phyloP scores from a whole-genome alignment of 2,888 invertebrate genomes.

The Aleiodes alternator region DNA sequence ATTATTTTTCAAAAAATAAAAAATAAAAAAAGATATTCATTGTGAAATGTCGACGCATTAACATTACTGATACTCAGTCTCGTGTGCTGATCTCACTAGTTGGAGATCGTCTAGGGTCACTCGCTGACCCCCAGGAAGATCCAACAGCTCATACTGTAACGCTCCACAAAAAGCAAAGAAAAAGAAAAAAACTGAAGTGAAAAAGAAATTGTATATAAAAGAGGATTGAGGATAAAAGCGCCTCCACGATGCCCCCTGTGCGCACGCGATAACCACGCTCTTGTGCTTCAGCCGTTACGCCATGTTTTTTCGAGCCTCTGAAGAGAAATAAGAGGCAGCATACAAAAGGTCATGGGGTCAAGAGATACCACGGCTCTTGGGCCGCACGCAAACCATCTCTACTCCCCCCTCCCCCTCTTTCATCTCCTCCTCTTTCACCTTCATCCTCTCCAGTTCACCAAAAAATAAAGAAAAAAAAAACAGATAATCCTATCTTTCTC shows the following conservation, averaged over 20 bases:
- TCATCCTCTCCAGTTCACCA: slow-evolving; percentile 22
- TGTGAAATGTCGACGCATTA: too few relatives aligned
- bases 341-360: slow-evolving; percentile 51
- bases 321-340: slow-evolving; percentile 41
- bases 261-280: slow-evolving; percentile 69
- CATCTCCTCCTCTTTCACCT: slow-evolving; percentile 9
- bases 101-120: slow-evolving; percentile 58
- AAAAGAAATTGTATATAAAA: slow-evolving; percentile 30
- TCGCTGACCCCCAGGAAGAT: slow-evolving; percentile 61
- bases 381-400: slow-evolving; percentile 68
- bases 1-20: not conserved
- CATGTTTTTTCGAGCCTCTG: slow-evolving; percentile 42
- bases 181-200: too few relatives aligned
- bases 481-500: slow-evolving; percentile 32
- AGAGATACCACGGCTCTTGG: slow-evolving; percentile 51
- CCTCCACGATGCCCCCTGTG: slow-evolving; percentile 73
- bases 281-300: slow-evolving; percentile 56
- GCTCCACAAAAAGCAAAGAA: not conserved
- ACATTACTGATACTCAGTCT: too few relatives aligned
- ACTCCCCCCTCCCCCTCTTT: slow-evolving; percentile 28
- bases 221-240: slow-evolving; percentile 58
- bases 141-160: too few relatives aligned
- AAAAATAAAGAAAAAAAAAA: not conserved
- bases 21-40: too few relatives aligned
- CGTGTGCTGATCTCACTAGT: too few relatives aligned